phyloP scores from a whole-genome alignment of 2,888 invertebrate genomes.

The Agapostemon virescens region DNA sequence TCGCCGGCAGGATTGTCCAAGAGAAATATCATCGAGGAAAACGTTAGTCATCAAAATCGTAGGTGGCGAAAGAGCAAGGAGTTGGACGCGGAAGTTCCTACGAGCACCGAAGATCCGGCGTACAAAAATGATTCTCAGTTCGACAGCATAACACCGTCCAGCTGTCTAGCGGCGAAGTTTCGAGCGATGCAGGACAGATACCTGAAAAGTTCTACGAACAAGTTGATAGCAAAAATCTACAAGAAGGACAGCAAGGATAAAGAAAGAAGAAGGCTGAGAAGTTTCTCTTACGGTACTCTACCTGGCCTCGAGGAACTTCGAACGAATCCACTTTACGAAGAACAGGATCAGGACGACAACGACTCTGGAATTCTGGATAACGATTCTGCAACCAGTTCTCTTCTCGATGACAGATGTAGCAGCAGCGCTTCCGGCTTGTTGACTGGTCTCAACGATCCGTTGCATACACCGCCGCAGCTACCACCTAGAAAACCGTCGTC shows the following conservation, averaged over 20 bases:
- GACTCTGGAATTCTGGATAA: constrained; percentile 89
- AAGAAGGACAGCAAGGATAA: constrained; percentile 75
- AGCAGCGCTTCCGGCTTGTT: constrained; percentile 71
- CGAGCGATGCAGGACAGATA: constrained; percentile 88
- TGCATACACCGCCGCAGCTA: constrained; percentile 71
- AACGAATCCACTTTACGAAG: constrained; percentile 84
- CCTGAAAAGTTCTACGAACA: constrained; percentile 86
- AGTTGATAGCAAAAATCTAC: constrained; percentile 86
- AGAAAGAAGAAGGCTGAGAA: constrained; percentile 81
- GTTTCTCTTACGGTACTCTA: constrained; percentile 88
- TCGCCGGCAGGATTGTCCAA: constrained; percentile 57
- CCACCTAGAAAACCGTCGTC: constrained; percentile 74
- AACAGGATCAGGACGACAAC: constrained; percentile 86
- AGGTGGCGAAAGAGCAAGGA: constrained; percentile 67
- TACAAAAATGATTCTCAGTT: constrained; percentile 64
- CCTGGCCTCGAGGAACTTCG: constrained; percentile 88
- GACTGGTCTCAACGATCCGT: constrained; percentile 57
- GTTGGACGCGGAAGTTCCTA: constrained; percentile 35
- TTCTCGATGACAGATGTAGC: constrained; percentile 81
- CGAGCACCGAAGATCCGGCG: constrained; percentile 36
- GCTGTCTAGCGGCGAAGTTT: constrained; percentile 86
- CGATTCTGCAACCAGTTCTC: constrained; percentile 86
- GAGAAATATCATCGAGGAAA: constrained; percentile 53
- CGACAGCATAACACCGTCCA: constrained; percentile 75
- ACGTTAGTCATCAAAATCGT: constrained; percentile 56